Evolutionary conservation across 2,797 vertebrate species (phyloP), one percentile per base, ranked within the genome.

Genomic region (Novumbra hubbsi): DNA sequence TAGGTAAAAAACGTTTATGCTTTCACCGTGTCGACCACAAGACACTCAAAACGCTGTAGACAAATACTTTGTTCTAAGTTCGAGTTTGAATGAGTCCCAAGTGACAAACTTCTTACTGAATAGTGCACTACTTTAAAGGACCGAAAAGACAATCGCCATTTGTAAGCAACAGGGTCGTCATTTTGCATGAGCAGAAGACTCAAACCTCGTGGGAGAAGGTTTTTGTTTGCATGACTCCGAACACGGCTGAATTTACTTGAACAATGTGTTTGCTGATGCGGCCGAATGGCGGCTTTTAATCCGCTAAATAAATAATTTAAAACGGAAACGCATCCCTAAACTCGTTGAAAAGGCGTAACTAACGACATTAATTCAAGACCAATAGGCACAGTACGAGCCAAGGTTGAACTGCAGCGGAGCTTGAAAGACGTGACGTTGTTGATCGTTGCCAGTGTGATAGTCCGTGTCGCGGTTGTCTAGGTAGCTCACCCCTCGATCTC

Each of bases 1-100:
- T 84, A 89, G 86, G 89, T 91, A 87, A 86, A 88, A 76, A 80
- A 88, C 86, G 83, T 83, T 84, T 84, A n/a, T 82, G 3, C 21
- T 55, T 21, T 8, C 38, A 21, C 21, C 48, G 66, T 68, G 66
- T 48, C 48, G 38, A 68, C 38, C 66, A 24, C 9, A 68, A 63
- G 15, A 63, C 62, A 30, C 14, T 45, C 8, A 45, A 9, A 14
- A 45, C 41, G 11, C 41, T 45, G 41, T 45, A 45, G 41, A 45
- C 41, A 45, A 45, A 45, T 9, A 45, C 11, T 12, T 2, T 45
- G 9, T 45, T 45, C 12, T 45, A 45, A 12, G 41, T 45, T 45
- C 14, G 9, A 45, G 41, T 45, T 9, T 11, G 41, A 0, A 45
- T 45, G 41, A 9, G 11, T 45, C 41, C 41, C 41, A 14, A 45